These are phyloP conservation scores for Hypomesus transpacificus DNA, from an alignment of 2,113 vertebrate species.

Conservation along the genomic window DNA sequence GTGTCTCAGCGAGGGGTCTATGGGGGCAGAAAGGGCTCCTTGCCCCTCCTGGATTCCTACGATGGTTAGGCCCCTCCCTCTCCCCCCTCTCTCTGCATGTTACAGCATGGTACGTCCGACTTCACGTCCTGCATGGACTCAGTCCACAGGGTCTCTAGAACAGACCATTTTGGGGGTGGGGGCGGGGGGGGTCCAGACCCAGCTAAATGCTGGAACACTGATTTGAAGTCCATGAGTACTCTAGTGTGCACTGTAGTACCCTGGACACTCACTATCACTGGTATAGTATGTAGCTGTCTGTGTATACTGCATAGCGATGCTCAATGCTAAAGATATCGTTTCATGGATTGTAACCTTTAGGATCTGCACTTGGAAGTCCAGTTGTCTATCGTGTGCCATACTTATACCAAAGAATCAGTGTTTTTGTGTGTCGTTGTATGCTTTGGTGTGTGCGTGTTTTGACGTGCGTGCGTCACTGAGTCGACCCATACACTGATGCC, in stretches of 20 bases:
- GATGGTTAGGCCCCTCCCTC: conserved; percentile 75
- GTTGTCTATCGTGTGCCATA: conserved; percentile 34
- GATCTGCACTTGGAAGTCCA: background rate
- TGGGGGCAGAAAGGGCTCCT: conserved; percentile 75
- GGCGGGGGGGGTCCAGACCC: background rate
- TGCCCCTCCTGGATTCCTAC: conserved; percentile 78
- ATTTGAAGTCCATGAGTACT: conserved; percentile 12
- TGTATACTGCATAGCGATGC: background rate
- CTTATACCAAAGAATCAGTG: conserved; percentile 34
- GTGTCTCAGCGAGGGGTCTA: conserved; percentile 74
- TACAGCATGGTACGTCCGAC: conserved; percentile 77
- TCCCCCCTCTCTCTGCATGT: conserved; percentile 73
- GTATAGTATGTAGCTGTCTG: background rate
- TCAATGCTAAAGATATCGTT: no score
- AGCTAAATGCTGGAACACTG: conserved; percentile 21
- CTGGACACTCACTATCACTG: conserved; percentile 11
- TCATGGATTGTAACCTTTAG: no score
- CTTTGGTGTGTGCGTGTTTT: background rate
- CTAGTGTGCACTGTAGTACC: conserved; percentile 12
- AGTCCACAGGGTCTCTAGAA: conserved; percentile 12
- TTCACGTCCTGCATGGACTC: conserved; percentile 70
- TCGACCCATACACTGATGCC: background rate
- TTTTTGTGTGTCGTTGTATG: conserved; percentile 17
- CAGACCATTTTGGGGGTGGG: conserved; percentile 20
- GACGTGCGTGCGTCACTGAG: background rate